Conservation (phyloP, 2,797 vertebrate species). For the Valencia hispanica region DNA sequence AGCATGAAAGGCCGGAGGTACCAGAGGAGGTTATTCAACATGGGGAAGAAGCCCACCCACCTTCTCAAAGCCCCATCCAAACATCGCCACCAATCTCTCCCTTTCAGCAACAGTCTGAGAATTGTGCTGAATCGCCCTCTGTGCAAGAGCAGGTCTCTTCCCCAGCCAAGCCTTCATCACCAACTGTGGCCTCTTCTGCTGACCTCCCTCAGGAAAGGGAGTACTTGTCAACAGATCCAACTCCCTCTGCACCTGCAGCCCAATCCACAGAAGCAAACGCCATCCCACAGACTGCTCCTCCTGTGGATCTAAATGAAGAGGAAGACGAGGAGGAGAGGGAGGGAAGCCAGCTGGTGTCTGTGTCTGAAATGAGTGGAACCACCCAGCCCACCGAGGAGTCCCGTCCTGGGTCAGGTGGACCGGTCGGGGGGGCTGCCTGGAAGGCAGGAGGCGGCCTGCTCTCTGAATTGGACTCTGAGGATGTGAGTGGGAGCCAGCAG, state of each 20-base stretch:
- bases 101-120: constrained; percentile 18
- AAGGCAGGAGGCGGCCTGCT: constrained; percentile 70
- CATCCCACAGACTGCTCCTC: neutral
- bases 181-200: constrained; percentile 29
- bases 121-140: neutral
- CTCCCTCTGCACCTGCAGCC: constrained; percentile 25
- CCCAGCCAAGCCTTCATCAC: constrained; percentile 6
- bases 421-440: constrained; percentile 70
- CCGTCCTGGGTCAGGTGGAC: constrained; percentile 78
- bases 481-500: constrained; percentile 83
- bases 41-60: constrained; percentile 11
- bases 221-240: constrained; percentile 39
- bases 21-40: constrained; percentile 31
- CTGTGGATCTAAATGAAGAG: constrained; percentile 67
- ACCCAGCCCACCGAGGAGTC: constrained; percentile 84
- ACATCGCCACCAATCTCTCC: constrained; percentile 9
- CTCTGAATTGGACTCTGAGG: constrained; percentile 83
- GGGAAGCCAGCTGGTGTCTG: constrained; percentile 79
- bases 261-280: constrained; percentile 1
- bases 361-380: constrained; percentile 85
- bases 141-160: constrained; percentile 19
- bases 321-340: constrained; percentile 80
- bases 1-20: constrained; percentile 19
- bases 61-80: constrained; percentile 20
- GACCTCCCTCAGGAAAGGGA: constrained; percentile 14